Conservation (phyloP, 2,797 vertebrate genomes). For the Sebastes paucispinis region DNA sequence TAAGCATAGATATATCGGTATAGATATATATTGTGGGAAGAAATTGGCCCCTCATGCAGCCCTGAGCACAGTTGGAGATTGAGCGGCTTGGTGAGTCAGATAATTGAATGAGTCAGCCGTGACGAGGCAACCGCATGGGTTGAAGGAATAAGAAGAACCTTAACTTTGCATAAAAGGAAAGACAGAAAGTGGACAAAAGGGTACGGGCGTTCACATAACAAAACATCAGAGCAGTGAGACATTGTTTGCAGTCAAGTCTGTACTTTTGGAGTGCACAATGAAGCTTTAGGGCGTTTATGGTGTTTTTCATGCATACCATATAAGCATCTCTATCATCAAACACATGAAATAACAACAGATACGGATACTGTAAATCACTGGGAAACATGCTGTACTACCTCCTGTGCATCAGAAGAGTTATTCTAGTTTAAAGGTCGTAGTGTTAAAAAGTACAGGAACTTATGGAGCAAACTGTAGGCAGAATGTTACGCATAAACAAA, state of each 20-base stretch:
- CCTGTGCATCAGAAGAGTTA: background rate
- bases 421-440: background rate
- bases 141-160: conserved; percentile 44
- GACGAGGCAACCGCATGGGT: conserved; percentile 56
- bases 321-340: background rate
- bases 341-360: background rate
- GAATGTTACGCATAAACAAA: conserved; percentile 28
- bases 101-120: conserved; percentile 82
- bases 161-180: conserved; percentile 42
- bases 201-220: background rate
- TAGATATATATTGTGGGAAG: background rate
- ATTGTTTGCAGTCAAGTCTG: background rate
- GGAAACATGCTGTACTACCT: background rate
- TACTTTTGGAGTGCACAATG: background rate
- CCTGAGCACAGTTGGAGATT: conserved; percentile 64
- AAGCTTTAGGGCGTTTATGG: background rate
- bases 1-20: background rate
- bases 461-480: background rate
- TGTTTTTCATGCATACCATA: background rate
- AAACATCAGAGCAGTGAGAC: background rate
- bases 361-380: background rate
- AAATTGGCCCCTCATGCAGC: conserved; percentile 53
- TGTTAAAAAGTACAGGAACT: background rate
- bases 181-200: conserved; percentile 16
- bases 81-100: conserved; percentile 78